Conservation (phyloP, 2,113 vertebrate species). For the Ondatra zibethicus region DNA sequence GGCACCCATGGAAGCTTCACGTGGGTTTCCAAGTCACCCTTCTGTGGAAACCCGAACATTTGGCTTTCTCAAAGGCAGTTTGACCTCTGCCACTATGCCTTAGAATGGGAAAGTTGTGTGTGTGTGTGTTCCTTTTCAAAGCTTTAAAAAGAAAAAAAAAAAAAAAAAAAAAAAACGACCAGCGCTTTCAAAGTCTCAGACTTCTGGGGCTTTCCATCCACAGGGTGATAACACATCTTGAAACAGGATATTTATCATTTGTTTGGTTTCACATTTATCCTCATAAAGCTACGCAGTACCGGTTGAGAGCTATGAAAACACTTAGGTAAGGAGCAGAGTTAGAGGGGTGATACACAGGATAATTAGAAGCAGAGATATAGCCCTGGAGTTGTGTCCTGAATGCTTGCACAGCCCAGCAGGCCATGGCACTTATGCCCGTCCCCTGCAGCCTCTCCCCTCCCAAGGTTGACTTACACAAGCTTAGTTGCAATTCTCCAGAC, state of each 20-base stretch:
- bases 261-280: constrained; percentile 79
- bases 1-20: constrained; percentile 60
- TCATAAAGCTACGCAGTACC: constrained; percentile 70
- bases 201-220: constrained; percentile 71
- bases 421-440: constrained; percentile 46
- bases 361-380: constrained; percentile 77
- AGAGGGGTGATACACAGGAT: constrained; percentile 69
- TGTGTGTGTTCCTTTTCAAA: background rate
- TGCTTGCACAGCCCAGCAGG: constrained; percentile 29
- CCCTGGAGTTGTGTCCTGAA: constrained; percentile 51
- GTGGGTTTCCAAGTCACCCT: constrained; percentile 76
- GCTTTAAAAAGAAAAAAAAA: background rate
- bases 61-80: constrained; percentile 73
- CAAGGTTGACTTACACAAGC: constrained; percentile 72
- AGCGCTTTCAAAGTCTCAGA: constrained; percentile 31
- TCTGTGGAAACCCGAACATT: constrained; percentile 73
- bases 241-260: constrained; percentile 79
- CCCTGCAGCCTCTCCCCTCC: constrained; percentile 56
- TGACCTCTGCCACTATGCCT: constrained; percentile 69
- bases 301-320: constrained; percentile 76
- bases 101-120: constrained; percentile 12
- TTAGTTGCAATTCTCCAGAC: constrained; percentile 78
- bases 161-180: background rate
- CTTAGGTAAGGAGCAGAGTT: constrained; percentile 63
- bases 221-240: constrained; percentile 71